phyloP scores from a whole-genome alignment of 2,797 vertebrate species.

The Pipistrellus kuhlii region DNA sequence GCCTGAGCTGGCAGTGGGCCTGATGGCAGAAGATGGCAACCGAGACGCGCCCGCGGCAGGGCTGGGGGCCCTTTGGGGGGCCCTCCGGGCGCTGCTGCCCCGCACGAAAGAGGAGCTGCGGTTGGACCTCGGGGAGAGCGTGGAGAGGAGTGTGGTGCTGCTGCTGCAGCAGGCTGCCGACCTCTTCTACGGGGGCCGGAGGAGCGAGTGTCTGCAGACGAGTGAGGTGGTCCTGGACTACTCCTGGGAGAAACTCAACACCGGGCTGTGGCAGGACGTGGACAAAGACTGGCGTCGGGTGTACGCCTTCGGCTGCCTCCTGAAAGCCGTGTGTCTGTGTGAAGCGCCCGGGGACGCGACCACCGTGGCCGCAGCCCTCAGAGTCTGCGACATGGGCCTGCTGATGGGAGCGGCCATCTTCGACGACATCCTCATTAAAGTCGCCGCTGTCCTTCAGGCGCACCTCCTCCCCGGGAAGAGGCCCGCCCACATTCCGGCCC shows the following conservation, averaged over 20 bases:
- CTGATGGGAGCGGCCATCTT: constrained; percentile 93
- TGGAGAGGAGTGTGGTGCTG: constrained; percentile 87
- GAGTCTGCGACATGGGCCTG: constrained; percentile 93
- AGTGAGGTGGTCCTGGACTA: constrained; percentile 91
- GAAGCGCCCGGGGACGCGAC: constrained; percentile 48
- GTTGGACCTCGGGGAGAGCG: constrained; percentile 86
- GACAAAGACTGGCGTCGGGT: constrained; percentile 93
- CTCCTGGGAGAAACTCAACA: constrained; percentile 95
- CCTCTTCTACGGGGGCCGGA: constrained; percentile 85
- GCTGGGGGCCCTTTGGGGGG: constrained; percentile 82
- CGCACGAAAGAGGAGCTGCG: constrained; percentile 85
- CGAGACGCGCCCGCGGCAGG: rapidly evolving
- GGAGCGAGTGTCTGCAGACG: constrained; percentile 74
- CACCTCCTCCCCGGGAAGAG: constrained; percentile 76
- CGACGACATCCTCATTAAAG: constrained; percentile 88
- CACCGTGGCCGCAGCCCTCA: constrained; percentile 85
- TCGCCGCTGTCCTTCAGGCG: constrained; percentile 87
- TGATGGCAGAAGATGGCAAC: constrained; percentile 2
- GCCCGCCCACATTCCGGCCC: constrained; percentile 28
- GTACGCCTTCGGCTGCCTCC: constrained; percentile 93
- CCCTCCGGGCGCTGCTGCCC: constrained; percentile 87
- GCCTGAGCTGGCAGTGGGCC: background rate
- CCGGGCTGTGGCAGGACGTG: constrained; percentile 91
- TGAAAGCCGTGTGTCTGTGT: constrained; percentile 91
- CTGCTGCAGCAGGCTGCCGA: constrained; percentile 86